phyloP scores from a whole-genome alignment of 2,113 vertebrate genomes.

The Butastur rufipennis region DNA sequence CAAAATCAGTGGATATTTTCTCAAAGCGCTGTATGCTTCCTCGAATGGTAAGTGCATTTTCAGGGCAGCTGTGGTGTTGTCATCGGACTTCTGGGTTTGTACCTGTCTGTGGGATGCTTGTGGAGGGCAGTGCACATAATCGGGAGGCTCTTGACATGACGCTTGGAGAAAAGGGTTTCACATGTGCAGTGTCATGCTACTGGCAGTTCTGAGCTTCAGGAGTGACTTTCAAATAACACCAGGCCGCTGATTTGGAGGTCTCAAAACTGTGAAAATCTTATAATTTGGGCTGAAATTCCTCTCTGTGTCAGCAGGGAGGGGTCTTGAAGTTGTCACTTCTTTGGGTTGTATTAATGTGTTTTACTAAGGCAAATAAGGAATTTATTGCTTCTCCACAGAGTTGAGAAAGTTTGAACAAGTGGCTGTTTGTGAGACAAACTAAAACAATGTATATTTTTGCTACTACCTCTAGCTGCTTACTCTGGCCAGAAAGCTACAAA shows the following conservation, averaged over 20 bases:
- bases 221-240: not conserved
- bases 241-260: not conserved
- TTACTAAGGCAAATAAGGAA: not conserved
- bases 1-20: slow-evolving; percentile 83
- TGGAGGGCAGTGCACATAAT: accelerated
- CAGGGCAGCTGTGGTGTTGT: not conserved
- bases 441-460: not conserved
- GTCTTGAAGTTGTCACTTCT: not conserved
- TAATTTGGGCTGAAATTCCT: not conserved
- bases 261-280: not conserved
- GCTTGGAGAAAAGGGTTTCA: not conserved
- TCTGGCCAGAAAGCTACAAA: not conserved
- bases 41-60: slow-evolving; percentile 81
- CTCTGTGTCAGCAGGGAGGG: not conserved
- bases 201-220: not conserved
- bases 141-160: not conserved
- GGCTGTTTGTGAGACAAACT: not conserved
- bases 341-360: not conserved
- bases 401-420: not conserved
- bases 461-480: not conserved
- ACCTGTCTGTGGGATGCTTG: not conserved
- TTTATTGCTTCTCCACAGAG: not conserved
- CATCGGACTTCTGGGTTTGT: not conserved
- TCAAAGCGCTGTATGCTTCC: slow-evolving; percentile 89
- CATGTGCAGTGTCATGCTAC: not conserved